Evolutionary conservation across 2,888 invertebrate species (phyloP).

Genomic region (Melanostoma scalare): DNA sequence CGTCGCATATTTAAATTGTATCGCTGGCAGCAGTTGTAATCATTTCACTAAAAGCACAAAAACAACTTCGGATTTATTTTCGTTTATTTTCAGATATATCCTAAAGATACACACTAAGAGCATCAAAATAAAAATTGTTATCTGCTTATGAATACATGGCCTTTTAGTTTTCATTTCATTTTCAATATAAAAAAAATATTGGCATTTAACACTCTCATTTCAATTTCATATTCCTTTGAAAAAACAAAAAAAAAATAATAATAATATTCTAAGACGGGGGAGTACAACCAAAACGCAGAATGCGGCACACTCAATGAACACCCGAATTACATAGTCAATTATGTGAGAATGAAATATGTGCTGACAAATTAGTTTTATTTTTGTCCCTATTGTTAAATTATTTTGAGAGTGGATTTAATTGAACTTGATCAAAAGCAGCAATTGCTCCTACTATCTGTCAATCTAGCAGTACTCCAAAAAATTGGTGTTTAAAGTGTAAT

Average conservation of each 20-base stretch:
- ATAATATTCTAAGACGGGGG: neutral
- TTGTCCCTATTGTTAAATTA: slow-evolving; percentile 3
- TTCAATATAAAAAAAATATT: no score
- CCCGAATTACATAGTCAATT: slow-evolving; percentile 45
- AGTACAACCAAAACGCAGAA: slow-evolving; percentile 1
- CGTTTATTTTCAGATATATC: no score
- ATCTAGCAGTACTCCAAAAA: neutral
- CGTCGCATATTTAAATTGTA: slow-evolving; percentile 82
- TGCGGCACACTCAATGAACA: slow-evolving; percentile 2
- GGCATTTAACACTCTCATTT: no score
- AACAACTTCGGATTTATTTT: neutral
- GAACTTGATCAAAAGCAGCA: slow-evolving; percentile 14
- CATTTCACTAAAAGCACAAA: slow-evolving; percentile 62
- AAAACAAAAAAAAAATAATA: slow-evolving; percentile 7
- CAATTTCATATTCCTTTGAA: neutral
- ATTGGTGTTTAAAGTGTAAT: neutral
- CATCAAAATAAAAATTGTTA: neutral
- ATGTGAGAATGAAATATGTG: slow-evolving; percentile 41
- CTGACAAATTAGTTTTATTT: slow-evolving; percentile 44
- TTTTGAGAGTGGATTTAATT: slow-evolving; percentile 38
- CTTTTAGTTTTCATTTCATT: neutral
- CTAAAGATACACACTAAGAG: neutral
- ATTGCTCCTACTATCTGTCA: neutral
- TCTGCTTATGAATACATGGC: no score
- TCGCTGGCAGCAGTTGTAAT: slow-evolving; percentile 47